phyloP scores from a whole-genome alignment of 2,888 invertebrate genomes.

The Rhagium mordax region DNA sequence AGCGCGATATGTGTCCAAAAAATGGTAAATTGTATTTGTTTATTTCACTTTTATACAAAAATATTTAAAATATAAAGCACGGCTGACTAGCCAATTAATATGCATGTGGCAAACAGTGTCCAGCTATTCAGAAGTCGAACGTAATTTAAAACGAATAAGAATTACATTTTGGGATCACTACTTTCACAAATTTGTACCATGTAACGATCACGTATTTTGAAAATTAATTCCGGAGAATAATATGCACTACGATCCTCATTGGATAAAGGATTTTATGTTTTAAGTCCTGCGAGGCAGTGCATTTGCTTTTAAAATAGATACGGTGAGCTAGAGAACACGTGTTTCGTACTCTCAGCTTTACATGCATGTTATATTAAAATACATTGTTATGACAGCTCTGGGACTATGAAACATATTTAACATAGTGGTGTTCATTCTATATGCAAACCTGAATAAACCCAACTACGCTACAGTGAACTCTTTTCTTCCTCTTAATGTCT shows the following conservation, averaged over 20 bases:
- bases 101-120: constrained; percentile 4
- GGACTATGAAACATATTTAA: constrained; percentile 65
- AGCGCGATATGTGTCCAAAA: background rate
- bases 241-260: constrained; percentile 56
- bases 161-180: constrained; percentile 17
- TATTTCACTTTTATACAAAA: background rate
- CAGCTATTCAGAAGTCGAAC: constrained; percentile 32
- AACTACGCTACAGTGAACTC: constrained; percentile 21
- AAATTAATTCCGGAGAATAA: constrained; percentile 31
- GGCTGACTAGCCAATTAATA: constrained; percentile 16
- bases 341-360: constrained; percentile 61
- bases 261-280: constrained; percentile 56
- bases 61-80: background rate
- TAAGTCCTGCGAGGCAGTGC: constrained; percentile 53
- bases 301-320: constrained; percentile 46
- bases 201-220: constrained; percentile 35
- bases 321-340: constrained; percentile 56
- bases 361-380: constrained; percentile 66
- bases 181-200: background rate
- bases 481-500: constrained; percentile 22
- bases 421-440: constrained; percentile 60
- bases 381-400: constrained; percentile 67
- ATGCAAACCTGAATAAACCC: constrained; percentile 57
- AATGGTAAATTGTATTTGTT: background rate
- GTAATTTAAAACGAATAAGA: constrained; percentile 19